Percentiles rank a stretch among this genome's conserved stretches.
phyloP scores from a whole-genome alignment of 2,113 vertebrate species.

The Danio rerio region GRCz12tu NC_133192.1:19313501-19314000 shows the following conservation, averaged over 20 bases:
- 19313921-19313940: slow-evolving; percentile 94
- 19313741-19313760: not conserved
- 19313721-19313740: not conserved
- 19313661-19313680: too few relatives aligned
- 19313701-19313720: too few relatives aligned
- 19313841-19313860: not conserved
- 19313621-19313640: too few relatives aligned
- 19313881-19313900: slow-evolving; percentile 93
- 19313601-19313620: too few relatives aligned
- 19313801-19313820: not conserved
- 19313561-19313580: too few relatives aligned
- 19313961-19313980: slow-evolving; percentile 93
- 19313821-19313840: not conserved
- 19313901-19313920: slow-evolving; percentile 98
- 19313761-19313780: not conserved
- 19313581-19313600: too few relatives aligned
- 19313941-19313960: slow-evolving; percentile 87
- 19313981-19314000: slow-evolving; percentile 91
- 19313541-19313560: too few relatives aligned
- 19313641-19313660: too few relatives aligned
- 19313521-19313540: too few relatives aligned
- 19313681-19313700: too few relatives aligned
- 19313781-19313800: not conserved
- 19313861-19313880: slow-evolving; percentile 80
- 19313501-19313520: too few relatives aligned